phyloP scores from a whole-genome alignment of 2,113 vertebrate genomes.

The Centropus unirufus region DNA sequence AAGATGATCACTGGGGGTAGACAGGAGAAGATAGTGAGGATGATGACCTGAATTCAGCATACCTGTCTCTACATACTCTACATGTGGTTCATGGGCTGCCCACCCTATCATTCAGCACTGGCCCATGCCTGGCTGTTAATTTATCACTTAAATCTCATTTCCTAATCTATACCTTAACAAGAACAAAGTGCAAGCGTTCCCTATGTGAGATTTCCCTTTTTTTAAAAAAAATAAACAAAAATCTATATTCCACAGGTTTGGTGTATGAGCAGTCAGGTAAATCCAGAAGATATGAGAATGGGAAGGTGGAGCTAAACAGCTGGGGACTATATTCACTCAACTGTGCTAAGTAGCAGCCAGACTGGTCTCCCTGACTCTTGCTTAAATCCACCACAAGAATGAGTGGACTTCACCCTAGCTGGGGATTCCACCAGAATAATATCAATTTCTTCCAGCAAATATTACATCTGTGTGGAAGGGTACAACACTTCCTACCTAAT shows the following conservation, averaged over 20 bases:
- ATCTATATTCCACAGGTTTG: neutral
- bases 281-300: neutral
- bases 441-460: neutral
- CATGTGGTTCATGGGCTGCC: neutral
- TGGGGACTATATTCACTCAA: neutral
- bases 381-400: neutral
- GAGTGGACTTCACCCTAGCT: neutral
- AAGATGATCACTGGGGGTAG: neutral
- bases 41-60: neutral
- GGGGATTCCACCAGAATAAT: neutral
- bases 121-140: neutral
- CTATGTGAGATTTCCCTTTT: neutral
- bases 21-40: neutral
- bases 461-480: neutral
- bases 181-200: neutral
- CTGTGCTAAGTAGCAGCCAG: neutral
- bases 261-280: neutral
- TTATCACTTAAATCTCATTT: neutral
- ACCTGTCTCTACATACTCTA: neutral
- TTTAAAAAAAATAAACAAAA: neutral
- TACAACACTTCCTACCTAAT: neutral
- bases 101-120: neutral
- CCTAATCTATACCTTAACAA: neutral
- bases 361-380: neutral
- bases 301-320: slow-evolving; percentile 15